Percentiles rank a stretch among this genome's conserved stretches.
These are phyloP conservation scores for Pycnomerus fuliginosus DNA, from an alignment of 2,888 invertebrate species.

Conservation along the genomic window DNA sequence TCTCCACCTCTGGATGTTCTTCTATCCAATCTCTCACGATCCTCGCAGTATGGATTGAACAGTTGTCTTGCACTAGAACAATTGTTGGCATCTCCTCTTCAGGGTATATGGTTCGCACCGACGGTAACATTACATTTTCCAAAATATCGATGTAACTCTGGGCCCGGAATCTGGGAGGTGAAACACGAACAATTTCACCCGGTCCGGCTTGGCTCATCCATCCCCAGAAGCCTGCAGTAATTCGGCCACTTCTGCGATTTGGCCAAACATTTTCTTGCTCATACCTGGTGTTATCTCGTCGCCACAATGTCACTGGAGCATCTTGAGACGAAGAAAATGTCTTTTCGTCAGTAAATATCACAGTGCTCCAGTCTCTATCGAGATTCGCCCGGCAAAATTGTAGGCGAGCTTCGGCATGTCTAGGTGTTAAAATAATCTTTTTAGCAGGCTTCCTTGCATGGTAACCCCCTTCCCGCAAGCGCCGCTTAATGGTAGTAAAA, in stretches of 20 bases:
- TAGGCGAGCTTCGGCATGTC: neutral
- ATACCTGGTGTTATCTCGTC: neutral
- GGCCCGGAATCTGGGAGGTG: neutral
- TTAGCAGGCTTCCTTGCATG: slow-evolving; percentile 5
- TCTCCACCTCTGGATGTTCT: neutral
- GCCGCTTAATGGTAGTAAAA: neutral
- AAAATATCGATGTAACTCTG: neutral
- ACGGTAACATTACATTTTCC: slow-evolving; percentile 1
- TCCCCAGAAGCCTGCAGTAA: slow-evolving; percentile 2
- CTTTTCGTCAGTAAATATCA: slow-evolving; percentile 4
- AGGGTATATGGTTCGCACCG: neutral
- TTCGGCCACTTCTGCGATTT: slow-evolving; percentile 1
- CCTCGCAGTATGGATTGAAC: neutral
- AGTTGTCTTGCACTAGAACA: slow-evolving; percentile 3
- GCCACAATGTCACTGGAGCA: neutral
- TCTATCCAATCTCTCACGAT: slow-evolving; percentile 4
- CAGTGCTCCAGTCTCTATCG: neutral
- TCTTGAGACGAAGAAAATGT: neutral
- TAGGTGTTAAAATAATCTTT: slow-evolving; percentile 1
- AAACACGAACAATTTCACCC: neutral
- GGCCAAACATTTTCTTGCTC: neutral
- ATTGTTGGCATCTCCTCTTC: neutral
- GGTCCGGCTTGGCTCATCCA: slow-evolving; percentile 3
- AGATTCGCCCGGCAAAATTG: slow-evolving; percentile 1
- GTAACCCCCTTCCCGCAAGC: neutral